phyloP scores from a whole-genome alignment of 2,888 invertebrate species.

The Drosophila affinis region DNA sequence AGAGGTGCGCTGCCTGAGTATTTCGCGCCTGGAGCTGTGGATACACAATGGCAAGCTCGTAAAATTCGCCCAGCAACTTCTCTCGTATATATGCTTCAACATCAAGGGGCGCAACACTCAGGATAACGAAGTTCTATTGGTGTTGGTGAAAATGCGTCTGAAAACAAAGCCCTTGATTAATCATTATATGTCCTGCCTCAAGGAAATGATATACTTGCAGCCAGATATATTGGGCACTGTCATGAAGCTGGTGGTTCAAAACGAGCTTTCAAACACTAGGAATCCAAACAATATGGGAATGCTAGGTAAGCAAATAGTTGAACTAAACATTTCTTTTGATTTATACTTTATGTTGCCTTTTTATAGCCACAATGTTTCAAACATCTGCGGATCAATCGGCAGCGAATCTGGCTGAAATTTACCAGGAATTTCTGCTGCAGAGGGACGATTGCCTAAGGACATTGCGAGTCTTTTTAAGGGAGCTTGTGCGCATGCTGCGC shows the following conservation, averaged over 20 bases:
- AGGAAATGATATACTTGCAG: constrained; percentile 94
- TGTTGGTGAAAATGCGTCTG: constrained; percentile 93
- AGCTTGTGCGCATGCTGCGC: constrained; percentile 93
- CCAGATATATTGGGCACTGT: constrained; percentile 93
- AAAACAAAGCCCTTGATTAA: constrained; percentile 97
- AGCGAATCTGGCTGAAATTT: constrained; percentile 92
- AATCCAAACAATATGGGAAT: constrained; percentile 98
- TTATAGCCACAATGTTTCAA: constrained; percentile 91
- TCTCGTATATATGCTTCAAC: constrained; percentile 96
- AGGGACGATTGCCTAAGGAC: constrained; percentile 96
- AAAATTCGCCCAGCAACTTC: constrained; percentile 94
- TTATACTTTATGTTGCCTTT: not conserved
- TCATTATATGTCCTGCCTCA: constrained; percentile 94
- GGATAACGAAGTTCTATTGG: constrained; percentile 91
- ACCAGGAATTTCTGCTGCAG: constrained; percentile 92
- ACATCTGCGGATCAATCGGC: constrained; percentile 92
- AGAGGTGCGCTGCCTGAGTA: constrained; percentile 86
- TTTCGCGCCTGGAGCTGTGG: constrained; percentile 93
- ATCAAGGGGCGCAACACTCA: constrained; percentile 88
- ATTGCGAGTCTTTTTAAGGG: constrained; percentile 92
- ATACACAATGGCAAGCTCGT: constrained; percentile 97
- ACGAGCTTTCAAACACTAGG: constrained; percentile 95
- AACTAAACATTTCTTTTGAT: not conserved
- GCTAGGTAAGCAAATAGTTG: constrained; percentile 84
- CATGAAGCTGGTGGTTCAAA: constrained; percentile 96